These are phyloP conservation scores for Varanus komodoensis DNA, from an alignment of 2,113 vertebrate genomes.

Conservation along the genomic window DNA sequence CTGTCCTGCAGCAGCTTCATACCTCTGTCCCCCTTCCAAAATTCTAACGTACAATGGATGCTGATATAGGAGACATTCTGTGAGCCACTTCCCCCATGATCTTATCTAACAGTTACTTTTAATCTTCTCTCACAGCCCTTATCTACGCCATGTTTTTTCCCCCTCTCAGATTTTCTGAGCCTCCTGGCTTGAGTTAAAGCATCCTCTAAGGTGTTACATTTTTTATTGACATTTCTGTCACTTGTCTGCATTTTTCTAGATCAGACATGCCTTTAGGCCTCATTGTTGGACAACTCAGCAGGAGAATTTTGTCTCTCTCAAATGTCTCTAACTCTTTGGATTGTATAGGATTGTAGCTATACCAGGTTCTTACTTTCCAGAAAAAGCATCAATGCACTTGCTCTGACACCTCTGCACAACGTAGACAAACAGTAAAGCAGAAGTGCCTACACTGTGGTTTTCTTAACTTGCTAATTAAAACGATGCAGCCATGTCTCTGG, in stretches of 20 bases:
- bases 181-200: neutral
- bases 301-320: neutral
- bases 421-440: neutral
- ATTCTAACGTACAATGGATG: neutral
- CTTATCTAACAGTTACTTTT: neutral
- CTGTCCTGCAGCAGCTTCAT: neutral
- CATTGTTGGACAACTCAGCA: neutral
- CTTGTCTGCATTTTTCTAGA: neutral
- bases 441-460: neutral
- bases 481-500: neutral
- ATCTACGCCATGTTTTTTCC: neutral
- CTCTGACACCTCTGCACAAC: neutral
- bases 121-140: neutral
- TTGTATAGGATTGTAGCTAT: neutral
- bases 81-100: neutral
- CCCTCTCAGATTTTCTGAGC: neutral
- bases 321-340: too few species aligned
- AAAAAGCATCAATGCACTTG: neutral
- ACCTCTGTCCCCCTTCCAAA: neutral
- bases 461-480: neutral
- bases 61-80: neutral
- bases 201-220: neutral
- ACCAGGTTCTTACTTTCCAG: neutral
- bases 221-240: slow-evolving; percentile 1
- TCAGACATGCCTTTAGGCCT: neutral